Conservation (phyloP, 2,113 vertebrate genomes). For the Stomatorhinus ivindoensis region DNA sequence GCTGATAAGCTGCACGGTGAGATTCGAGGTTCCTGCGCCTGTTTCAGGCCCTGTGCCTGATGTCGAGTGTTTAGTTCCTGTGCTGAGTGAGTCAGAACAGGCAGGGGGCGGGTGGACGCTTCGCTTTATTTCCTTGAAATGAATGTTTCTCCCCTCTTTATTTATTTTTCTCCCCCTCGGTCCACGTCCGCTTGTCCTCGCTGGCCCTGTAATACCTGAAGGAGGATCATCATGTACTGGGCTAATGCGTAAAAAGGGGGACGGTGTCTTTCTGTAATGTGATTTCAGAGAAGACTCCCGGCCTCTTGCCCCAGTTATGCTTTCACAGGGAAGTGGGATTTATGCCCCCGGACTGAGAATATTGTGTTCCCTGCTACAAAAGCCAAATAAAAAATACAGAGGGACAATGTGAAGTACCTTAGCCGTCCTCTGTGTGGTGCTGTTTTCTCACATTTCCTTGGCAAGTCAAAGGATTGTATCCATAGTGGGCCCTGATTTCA, state of each 20-base stretch:
- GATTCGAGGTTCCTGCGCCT: neutral
- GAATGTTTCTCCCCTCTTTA: neutral
- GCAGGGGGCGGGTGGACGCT: neutral
- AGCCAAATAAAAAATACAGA: neutral
- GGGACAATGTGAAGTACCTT: constrained; percentile 22
- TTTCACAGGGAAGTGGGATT: constrained; percentile 16
- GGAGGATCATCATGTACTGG: neutral
- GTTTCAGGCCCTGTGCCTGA: neutral
- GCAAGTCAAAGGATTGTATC: neutral
- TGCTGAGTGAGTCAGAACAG: neutral
- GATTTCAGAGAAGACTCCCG: neutral
- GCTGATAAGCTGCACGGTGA: neutral
- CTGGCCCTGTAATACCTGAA: neutral
- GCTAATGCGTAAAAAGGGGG: neutral
- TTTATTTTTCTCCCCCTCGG: neutral
- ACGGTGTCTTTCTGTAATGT: neutral
- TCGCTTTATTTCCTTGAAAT: neutral
- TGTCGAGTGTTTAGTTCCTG: neutral
- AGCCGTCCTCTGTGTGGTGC: constrained; percentile 51
- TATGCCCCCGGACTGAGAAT: constrained; percentile 22
- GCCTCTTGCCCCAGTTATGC: neutral
- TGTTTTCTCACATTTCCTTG: constrained; percentile 56
- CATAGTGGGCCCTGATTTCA: constrained; percentile 18
- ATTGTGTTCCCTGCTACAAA: constrained; percentile 4
- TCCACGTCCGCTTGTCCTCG: neutral